A percentile compares a stretch with the other conserved stretches of the same genome.
Evolutionary conservation across 2,888 invertebrate genomes (phyloP).

Genomic region (Dryomyza anilis): DNA sequence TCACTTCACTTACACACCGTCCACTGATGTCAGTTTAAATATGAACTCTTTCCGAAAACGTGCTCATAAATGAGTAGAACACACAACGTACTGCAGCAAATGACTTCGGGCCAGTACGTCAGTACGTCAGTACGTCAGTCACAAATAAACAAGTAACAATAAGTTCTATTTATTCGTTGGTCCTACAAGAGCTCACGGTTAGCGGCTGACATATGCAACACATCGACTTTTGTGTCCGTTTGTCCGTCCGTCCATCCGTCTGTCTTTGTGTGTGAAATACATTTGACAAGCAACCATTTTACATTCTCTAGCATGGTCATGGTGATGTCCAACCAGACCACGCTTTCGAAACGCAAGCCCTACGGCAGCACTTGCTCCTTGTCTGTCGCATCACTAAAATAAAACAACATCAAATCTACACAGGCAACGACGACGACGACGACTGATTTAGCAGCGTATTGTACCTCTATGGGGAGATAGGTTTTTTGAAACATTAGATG

Average conservation of each 20-base stretch:
- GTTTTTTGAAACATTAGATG: neutral
- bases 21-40: no score
- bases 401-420: no score
- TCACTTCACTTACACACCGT: no score
- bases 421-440: neutral
- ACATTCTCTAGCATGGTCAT: conserved; percentile 7
- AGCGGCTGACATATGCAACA: conserved; percentile 3
- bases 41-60: no score
- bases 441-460: neutral
- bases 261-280: no score
- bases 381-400: no score
- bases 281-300: conserved; percentile 10
- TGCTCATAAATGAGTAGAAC: no score
- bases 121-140: no score
- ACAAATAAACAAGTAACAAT: conserved; percentile 9
- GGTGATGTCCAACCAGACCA: neutral
- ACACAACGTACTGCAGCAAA: neutral
- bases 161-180: conserved; percentile 7
- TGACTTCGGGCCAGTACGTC: neutral
- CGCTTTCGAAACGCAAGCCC: conserved; percentile 12
- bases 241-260: no score
- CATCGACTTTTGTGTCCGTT: no score
- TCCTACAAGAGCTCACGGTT: neutral
- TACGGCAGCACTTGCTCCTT: neutral
- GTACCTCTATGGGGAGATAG: neutral